Evolutionary conservation across 2,797 vertebrate species (phyloP).

Genomic region (Rhadinocentrus ornatus): DNA sequence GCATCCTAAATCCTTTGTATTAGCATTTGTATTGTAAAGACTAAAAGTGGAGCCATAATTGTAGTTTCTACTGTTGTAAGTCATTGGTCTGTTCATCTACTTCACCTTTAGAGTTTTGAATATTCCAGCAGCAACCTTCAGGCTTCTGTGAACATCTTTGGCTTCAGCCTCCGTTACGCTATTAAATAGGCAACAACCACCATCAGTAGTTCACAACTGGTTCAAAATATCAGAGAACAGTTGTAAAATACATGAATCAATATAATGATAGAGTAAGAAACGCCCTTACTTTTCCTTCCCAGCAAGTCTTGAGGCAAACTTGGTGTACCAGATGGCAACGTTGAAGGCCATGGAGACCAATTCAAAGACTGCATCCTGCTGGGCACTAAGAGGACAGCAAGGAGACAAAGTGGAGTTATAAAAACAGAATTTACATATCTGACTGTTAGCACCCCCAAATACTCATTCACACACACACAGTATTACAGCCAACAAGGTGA

Average conservation of each 20-base stretch:
- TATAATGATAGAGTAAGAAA: neutral
- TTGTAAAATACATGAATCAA: neutral
- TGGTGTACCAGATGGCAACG: constrained; percentile 95
- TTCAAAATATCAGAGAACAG: neutral
- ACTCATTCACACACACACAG: too few species aligned
- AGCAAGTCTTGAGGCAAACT: constrained; percentile 93
- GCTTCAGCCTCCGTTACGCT: constrained; percentile 96
- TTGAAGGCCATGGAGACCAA: constrained; percentile 96
- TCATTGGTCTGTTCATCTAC: neutral
- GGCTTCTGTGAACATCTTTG: constrained; percentile 95
- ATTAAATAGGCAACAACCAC: constrained; percentile 20
- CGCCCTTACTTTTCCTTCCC: constrained; percentile 96
- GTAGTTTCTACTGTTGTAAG: neutral
- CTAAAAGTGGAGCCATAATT: neutral
- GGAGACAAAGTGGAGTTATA: neutral
- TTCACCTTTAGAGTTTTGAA: constrained; percentile 96
- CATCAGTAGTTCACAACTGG: neutral
- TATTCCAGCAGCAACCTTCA: constrained; percentile 94
- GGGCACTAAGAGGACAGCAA: constrained; percentile 83
- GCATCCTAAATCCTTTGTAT: too few species aligned
- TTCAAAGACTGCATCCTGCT: constrained; percentile 97
- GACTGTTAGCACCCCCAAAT: neutral
- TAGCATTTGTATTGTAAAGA: neutral
- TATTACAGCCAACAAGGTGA: neutral
- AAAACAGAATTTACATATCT: neutral